Evolutionary conservation across 2,113 vertebrate species (phyloP), one percentile per base, ranked within the genome.

Genomic region (Neodontobutis hainanensis): DNA sequence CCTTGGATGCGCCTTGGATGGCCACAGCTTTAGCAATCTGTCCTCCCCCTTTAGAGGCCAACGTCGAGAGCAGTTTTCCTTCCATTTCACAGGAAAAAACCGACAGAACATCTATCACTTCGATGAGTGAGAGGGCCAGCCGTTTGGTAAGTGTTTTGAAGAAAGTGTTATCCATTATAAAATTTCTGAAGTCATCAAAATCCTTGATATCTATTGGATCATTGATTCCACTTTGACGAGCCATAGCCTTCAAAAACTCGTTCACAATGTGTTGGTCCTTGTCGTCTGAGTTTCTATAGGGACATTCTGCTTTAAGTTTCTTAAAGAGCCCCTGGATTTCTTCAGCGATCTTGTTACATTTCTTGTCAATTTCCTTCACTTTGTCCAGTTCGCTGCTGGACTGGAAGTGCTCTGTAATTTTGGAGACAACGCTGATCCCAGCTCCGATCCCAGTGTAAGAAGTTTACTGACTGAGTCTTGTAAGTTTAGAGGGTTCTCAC

Each of bases 181-280:
- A 6, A 7, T 5, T 4, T 0, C 12, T 53, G 0, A 53, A 35
- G 35, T 35, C 5, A 3, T 35, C 51, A 5, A 53, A 12, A 53
- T 53, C 51, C n/a, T 35, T 53, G 10, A 53, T 14, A 12, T 35
- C 6, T 14, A 14, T 35, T 10, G 32, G 11, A 8, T 12, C 6
- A 12, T 53, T 12, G 6, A 8, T 27, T 35, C 32, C 11, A 3
- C 51, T 14, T 12, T 7, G 11, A 6, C 51, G 51, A 6, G 32
- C 14, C 51, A 53, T 14, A 11, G 51, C 51, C 11, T 53, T 53
- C 51, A 53, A 32, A 53, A 53, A 35, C 32, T 53, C 51, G 3
- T 53, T 53, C 32, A 53, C 51, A 11, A 53, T 32, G 8, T 53
- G 27, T 19, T 35, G 27, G 32, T 53, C 51, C 27, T 14, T 27